Percentiles rank a stretch among this genome's conserved stretches.
phyloP scores from a whole-genome alignment of 1,140 invertebrate genomes.

The Drosophila nigromelanica region DNA sequence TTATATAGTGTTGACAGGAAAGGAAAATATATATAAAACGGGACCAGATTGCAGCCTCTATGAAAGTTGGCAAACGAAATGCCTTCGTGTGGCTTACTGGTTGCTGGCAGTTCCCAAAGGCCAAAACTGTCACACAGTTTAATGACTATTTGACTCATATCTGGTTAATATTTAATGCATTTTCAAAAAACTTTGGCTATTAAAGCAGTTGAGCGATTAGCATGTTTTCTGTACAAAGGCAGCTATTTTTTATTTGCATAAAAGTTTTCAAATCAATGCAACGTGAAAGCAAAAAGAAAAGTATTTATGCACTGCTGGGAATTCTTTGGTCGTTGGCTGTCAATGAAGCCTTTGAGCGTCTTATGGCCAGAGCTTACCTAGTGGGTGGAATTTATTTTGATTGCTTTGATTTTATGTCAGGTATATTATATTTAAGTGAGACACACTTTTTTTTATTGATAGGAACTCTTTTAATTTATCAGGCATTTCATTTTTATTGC shows the following conservation, averaged over 20 bases:
- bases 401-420: slow-evolving; percentile 8
- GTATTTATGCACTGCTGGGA: neutral
- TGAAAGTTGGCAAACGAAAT: too few species aligned
- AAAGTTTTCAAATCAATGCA: neutral
- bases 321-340: neutral
- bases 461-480: slow-evolving; percentile 1
- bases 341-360: neutral
- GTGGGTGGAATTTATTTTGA: neutral
- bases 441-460: neutral
- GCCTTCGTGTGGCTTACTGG: too few species aligned
- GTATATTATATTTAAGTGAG: neutral
- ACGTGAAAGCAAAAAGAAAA: neutral
- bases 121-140: neutral
- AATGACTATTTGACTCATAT: neutral
- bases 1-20: too few species aligned
- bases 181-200: neutral
- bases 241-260: neutral
- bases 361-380: neutral
- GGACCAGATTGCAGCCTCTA: too few species aligned
- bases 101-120: neutral
- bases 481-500: neutral
- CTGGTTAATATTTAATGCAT: neutral
- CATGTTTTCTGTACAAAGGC: neutral
- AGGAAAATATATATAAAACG: too few species aligned
- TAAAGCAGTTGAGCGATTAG: neutral